These are phyloP conservation scores for Equus quagga DNA, from an alignment of 2,113 vertebrate species.

Conservation along the genomic window DNA sequence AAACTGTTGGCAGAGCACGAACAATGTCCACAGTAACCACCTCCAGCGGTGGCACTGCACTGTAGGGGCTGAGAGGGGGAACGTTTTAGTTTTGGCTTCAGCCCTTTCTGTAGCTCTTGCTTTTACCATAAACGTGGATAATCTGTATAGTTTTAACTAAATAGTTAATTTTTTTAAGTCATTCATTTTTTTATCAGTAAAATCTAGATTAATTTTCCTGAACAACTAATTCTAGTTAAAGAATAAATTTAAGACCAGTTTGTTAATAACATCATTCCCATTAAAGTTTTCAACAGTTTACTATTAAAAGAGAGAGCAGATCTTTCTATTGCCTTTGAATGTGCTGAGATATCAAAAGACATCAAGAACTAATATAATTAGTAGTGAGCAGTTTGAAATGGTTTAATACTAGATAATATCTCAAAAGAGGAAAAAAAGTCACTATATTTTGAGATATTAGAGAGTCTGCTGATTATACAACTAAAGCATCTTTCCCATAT, in stretches of 20 bases:
- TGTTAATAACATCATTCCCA: not conserved
- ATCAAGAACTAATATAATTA: not conserved
- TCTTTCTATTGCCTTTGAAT: constrained; percentile 6
- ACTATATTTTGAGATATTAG: not conserved
- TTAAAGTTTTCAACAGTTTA: not conserved
- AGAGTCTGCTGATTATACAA: not conserved
- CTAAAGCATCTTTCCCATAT: not conserved
- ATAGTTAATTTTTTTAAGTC: not conserved
- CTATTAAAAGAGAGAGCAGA: not conserved
- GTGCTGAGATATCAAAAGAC: not conserved
- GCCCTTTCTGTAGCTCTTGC: not conserved
- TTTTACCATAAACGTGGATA: not conserved
- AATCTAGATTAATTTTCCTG: not conserved
- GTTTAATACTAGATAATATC: not conserved
- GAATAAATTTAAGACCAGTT: not conserved
- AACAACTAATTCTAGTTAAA: constrained; percentile 1
- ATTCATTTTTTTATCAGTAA: not conserved
- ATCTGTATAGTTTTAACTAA: not conserved
- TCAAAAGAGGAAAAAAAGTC: not conserved
- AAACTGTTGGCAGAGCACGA: not conserved
- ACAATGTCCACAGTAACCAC: not conserved
- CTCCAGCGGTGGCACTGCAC: not conserved
- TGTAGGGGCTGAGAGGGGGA: not conserved
- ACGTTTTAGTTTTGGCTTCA: not conserved
- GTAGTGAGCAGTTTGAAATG: not conserved